A percentile compares a stretch with the other conserved stretches of the same genome.
These are phyloP conservation scores for Dolichallabes microphthalmus DNA, from an alignment of 2,113 vertebrate species.

Conservation along the genomic window DNA sequence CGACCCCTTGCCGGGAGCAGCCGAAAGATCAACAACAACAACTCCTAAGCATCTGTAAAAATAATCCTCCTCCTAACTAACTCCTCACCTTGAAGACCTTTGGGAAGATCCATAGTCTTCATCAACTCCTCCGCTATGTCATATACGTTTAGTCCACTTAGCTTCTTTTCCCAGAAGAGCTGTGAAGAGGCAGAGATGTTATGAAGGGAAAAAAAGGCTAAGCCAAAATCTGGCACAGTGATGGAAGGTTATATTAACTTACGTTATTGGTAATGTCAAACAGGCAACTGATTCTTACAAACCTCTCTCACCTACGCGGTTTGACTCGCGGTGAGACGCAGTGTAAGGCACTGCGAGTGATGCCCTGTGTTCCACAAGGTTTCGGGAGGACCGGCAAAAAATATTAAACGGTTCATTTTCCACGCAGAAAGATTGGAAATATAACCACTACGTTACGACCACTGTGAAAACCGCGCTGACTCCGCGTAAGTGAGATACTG, in stretches of 20 bases:
- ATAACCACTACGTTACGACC: no score
- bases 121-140: conserved; percentile 95
- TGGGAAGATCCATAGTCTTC: conserved; percentile 96
- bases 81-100: conserved; percentile 87
- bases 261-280: not conserved
- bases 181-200: conserved; percentile 51
- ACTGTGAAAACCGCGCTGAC: no score
- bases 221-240: not conserved
- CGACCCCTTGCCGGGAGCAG: no score
- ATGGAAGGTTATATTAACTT: not conserved
- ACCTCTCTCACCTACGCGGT: no score
- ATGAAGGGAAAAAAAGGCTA: not conserved
- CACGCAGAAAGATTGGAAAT: no score
- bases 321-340: no score
- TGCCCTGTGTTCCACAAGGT: no score
- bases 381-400: no score
- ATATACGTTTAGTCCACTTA: conserved; percentile 89
- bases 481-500: no score
- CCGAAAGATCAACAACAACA: no score
- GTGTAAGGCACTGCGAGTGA: no score
- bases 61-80: not conserved
- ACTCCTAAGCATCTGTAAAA: not conserved
- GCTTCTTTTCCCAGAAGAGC: conserved; percentile 98
- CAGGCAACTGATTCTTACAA: not conserved
- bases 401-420: no score